A percentile compares a stretch with the other conserved stretches of the same genome.
These are phyloP conservation scores for Hucho hucho DNA, from an alignment of 2,113 vertebrate species.

Conservation along the genomic window DNA sequence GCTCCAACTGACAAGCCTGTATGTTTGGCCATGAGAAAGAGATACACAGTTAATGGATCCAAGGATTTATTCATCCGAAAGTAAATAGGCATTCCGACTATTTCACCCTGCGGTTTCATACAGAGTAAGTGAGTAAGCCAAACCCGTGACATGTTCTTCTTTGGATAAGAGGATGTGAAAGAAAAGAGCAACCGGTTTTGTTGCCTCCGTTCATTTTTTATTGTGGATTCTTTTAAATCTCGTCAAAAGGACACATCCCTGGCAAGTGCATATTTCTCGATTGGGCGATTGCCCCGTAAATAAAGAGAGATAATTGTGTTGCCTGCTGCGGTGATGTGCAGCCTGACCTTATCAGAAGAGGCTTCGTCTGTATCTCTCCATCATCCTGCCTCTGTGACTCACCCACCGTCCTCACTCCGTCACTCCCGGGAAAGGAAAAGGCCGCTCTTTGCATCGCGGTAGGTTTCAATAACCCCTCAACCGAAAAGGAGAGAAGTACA, in stretches of 20 bases:
- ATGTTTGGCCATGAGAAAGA: constrained; percentile 60
- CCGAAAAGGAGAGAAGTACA: constrained; percentile 16
- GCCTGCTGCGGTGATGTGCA: constrained; percentile 60
- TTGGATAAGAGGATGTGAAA: constrained; percentile 16
- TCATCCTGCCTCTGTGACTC: constrained; percentile 58
- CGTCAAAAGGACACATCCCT: too few relatives aligned
- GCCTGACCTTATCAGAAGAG: constrained; percentile 74
- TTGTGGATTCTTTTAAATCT: constrained; percentile 16
- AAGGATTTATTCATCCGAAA: background rate
- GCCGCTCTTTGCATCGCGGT: constrained; percentile 36
- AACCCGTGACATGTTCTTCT: constrained; percentile 34
- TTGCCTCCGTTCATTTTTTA: constrained; percentile 16
- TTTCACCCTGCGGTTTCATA: constrained; percentile 29
- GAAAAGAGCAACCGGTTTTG: constrained; percentile 19
- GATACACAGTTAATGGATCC: constrained; percentile 6
- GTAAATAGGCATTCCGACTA: constrained; percentile 34
- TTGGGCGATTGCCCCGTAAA: too few relatives aligned
- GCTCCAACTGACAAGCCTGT: constrained; percentile 4
- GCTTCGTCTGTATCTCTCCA: constrained; percentile 49
- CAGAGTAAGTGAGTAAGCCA: constrained; percentile 44
- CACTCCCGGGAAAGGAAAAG: constrained; percentile 17
- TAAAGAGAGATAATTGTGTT: constrained; percentile 34
- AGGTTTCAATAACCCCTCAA: constrained; percentile 63
- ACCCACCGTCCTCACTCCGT: constrained; percentile 17
- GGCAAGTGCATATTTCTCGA: too few relatives aligned